Conservation (phyloP, 2,888 invertebrate genomes). For the Troides aeacus region DNA sequence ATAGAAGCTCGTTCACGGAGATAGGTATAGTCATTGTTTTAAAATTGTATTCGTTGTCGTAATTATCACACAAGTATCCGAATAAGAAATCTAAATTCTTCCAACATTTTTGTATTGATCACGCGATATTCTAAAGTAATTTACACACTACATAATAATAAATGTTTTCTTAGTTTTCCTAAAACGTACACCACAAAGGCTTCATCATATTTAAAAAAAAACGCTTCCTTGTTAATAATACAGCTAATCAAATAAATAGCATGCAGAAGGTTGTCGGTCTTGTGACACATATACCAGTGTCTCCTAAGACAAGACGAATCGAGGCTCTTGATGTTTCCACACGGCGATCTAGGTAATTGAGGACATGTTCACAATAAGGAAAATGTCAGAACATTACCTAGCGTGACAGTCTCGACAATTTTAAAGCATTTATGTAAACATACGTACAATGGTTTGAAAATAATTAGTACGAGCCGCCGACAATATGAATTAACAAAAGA, state of each 20-base stretch:
- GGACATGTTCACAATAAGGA: conserved; percentile 25
- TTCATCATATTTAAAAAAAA: conserved; percentile 13
- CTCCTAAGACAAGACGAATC: conserved; percentile 12
- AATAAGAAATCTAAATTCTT: background rate
- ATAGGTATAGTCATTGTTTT: background rate
- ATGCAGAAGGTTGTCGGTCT: conserved; percentile 20
- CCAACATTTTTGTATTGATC: background rate
- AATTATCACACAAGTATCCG: too few species aligned
- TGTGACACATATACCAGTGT: conserved; percentile 1
- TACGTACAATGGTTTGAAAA: conserved; percentile 25
- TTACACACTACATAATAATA: background rate
- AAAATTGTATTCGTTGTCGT: background rate
- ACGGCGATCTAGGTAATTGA: conserved; percentile 29
- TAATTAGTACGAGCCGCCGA: conserved; percentile 4
- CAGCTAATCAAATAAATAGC: conserved; percentile 22
- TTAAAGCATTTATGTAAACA: conserved; percentile 21
- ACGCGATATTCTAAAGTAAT: too few species aligned
- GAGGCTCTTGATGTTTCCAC: conserved; percentile 13
- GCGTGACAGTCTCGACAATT: conserved; percentile 17
- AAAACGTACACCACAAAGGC: conserved; percentile 11
- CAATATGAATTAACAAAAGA: conserved; percentile 4
- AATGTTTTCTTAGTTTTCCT: background rate
- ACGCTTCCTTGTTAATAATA: conserved; percentile 22
- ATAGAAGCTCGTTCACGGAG: background rate
- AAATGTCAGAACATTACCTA: conserved; percentile 18